Evolutionary conservation across 2,797 vertebrate genomes (phyloP), one percentile per base, ranked within the genome.

Genomic region (Lepus oiostolus): DNA sequence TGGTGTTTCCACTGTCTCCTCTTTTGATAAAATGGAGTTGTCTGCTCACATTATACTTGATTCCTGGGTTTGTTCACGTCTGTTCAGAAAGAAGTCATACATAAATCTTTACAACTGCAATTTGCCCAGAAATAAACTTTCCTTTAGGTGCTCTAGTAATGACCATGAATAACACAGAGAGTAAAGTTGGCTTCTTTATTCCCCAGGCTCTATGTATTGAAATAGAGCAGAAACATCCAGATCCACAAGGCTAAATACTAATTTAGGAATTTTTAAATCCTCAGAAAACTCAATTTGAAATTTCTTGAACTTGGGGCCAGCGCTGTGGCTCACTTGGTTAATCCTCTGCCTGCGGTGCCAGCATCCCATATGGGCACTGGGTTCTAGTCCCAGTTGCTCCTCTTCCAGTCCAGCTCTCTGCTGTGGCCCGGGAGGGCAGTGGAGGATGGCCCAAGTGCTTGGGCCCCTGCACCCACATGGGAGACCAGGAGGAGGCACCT

Each of bases 91-190:
- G 26, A 92, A 90, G 58, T 77, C 70, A 77, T 4, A 4, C 63
- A 19, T 6, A 85, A 83, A 85, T 83, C 50, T 94, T 54, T 74
- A 28, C 80, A 86, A 75, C 6, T 75, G 26, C 38, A 32, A 75
- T 90, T 94, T 87, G 8, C 47, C 13, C 86, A 35, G 32, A 86
- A 88, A 92, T 22, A 5, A 86, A 5, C 4, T 85, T 95, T 17
- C 8, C 35, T 82, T 70, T 38, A 90, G 3, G 16, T 67, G 14
- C 38, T 76, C 42, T 42, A 47, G 11, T 35, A 76, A 81, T 60
- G 16, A 32, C 89, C 14, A 26, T 85, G 88, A 58, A 4, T 52
- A 11, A 88, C 76, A 21, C 2, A 86, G n/a, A 80, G 52, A 72
- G 24, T 77, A 71, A 84, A 85, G 10, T 72, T 87, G 80, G 13